Percentiles rank a stretch among this genome's conserved stretches.
Conservation (phyloP, 92 coral and sea anemone species). For the Porites lobata region DNA sequence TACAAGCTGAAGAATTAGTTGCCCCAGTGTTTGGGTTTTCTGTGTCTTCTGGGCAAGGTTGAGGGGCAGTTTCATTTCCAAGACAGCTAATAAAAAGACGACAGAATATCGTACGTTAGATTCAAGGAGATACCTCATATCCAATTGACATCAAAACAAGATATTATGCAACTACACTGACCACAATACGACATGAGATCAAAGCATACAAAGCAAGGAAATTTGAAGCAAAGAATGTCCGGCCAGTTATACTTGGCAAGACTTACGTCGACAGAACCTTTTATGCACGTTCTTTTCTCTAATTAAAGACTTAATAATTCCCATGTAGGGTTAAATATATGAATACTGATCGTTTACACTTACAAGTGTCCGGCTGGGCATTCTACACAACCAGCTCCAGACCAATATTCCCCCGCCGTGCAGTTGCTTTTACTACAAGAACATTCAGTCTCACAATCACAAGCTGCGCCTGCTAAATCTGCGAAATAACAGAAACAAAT, state of each 20-base stretch:
- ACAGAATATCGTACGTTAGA: conserved; percentile 1
- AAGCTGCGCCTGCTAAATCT: conserved; percentile 72
- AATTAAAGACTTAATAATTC: background rate
- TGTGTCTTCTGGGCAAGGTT: conserved; percentile 85
- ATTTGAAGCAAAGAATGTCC: background rate
- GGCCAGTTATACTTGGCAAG: background rate
- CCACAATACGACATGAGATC: conserved; percentile 16
- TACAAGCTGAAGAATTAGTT: conserved; percentile 64
- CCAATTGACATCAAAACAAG: conserved; percentile 36
- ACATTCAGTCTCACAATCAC: conserved; percentile 94
- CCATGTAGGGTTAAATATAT: background rate
- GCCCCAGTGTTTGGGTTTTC: conserved; percentile 79
- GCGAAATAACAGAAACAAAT: background rate
- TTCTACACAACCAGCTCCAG: conserved; percentile 82
- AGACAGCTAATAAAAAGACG: conserved; percentile 72
- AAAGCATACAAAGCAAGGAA: background rate
- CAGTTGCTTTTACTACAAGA: conserved; percentile 87
- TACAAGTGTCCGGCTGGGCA: conserved; percentile 97
- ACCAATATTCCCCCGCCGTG: conserved; percentile 94
- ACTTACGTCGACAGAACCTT: background rate
- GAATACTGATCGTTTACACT: conserved; percentile 53
- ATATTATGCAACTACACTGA: conserved; percentile 20
- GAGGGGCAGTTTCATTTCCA: conserved; percentile 84
- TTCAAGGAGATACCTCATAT: conserved; percentile 10
- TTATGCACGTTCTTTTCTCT: background rate